Conservation (phyloP, 2,113 vertebrate species). For the rabbit (Oryctolagus cuniculus) region mOryCun1.1 NC_091445.1:47008501-47009000, state of each 20-base stretch:
- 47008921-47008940: background rate
- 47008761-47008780: background rate
- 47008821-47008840: background rate
- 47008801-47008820: background rate
- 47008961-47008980: background rate
- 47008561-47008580: background rate
- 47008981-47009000: no score
- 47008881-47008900: background rate
- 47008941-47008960: background rate
- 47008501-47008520: background rate
- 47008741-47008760: background rate
- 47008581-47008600: background rate
- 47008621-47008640: background rate
- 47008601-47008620: background rate
- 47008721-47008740: background rate
- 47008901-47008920: background rate
- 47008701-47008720: background rate
- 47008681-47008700: background rate
- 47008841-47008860: background rate
- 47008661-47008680: background rate
- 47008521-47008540: background rate
- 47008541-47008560: background rate
- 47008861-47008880: background rate
- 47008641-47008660: background rate
- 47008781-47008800: background rate